These are phyloP conservation scores for Anser cygnoides DNA, from an alignment of 2,113 vertebrate species.

Conservation along the genomic window DNA sequence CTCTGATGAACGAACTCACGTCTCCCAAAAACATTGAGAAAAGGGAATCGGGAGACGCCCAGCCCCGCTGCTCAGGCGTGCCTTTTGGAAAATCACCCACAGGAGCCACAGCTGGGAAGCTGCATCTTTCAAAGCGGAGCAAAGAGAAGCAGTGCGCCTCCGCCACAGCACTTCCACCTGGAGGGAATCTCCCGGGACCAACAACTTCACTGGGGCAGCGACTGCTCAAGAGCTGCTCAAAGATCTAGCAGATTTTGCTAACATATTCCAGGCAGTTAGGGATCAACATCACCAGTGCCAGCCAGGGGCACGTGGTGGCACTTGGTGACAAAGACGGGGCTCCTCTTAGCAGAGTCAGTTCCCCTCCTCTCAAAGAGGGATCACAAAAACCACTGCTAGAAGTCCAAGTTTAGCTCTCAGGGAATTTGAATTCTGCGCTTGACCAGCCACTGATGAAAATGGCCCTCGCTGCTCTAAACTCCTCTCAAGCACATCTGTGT, in stretches of 20 bases:
- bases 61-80: not conserved
- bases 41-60: not conserved
- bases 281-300: not conserved
- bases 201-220: not conserved
- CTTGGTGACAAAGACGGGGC: not conserved
- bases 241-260: not conserved
- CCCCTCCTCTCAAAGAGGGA: not conserved
- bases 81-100: not conserved
- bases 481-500: not conserved
- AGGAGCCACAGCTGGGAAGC: not conserved
- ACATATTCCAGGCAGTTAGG: not conserved
- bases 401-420: not conserved
- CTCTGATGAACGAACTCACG: not conserved
- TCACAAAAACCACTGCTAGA: not conserved
- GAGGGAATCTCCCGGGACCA: not conserved
- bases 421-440: constrained; percentile 34
- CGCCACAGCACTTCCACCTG: not conserved
- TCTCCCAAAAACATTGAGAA: not conserved
- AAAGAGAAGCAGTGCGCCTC: not conserved
- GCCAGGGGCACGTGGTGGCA: not conserved
- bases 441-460: constrained; percentile 2
- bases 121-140: not conserved
- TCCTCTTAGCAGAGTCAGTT: not conserved
- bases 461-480: not conserved
- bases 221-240: not conserved